These are phyloP conservation scores for Micromys minutus DNA, from an alignment of 2,113 vertebrate species.

Conservation along the genomic window DNA sequence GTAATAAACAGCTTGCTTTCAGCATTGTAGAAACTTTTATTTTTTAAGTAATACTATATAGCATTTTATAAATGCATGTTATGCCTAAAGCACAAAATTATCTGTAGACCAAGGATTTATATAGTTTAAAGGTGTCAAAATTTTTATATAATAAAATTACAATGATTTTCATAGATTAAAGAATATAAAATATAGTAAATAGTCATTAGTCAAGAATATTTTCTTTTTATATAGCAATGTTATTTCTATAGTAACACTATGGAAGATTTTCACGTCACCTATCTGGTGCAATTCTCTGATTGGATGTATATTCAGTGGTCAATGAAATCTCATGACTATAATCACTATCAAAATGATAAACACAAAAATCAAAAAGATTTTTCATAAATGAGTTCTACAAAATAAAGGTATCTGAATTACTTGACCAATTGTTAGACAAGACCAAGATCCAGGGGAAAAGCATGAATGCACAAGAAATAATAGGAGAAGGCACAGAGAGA, in stretches of 20 bases:
- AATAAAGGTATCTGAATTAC: background rate
- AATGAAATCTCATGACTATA: background rate
- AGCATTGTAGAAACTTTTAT: background rate
- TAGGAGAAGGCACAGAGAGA: rapidly evolving
- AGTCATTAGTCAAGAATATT: background rate
- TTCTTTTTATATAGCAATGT: background rate
- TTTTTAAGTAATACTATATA: slow-evolving; percentile 38
- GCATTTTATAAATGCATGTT: background rate
- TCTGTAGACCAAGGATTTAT: background rate
- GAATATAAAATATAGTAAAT: background rate
- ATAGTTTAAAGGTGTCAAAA: background rate
- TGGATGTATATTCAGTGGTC: background rate
- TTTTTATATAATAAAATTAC: background rate
- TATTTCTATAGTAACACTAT: background rate
- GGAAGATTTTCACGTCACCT: background rate
- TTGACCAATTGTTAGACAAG: background rate
- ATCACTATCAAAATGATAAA: background rate
- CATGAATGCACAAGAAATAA: background rate
- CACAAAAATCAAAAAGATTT: background rate
- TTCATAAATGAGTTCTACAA: background rate
- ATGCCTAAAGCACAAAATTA: background rate
- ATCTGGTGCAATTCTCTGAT: background rate
- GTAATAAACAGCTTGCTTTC: background rate
- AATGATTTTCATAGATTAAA: background rate
- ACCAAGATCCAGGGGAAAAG: background rate